Percentiles rank a stretch among this genome's conserved stretches.
Conservation (phyloP, 2,888 invertebrate genomes). For the Zelleria hepariella region DNA sequence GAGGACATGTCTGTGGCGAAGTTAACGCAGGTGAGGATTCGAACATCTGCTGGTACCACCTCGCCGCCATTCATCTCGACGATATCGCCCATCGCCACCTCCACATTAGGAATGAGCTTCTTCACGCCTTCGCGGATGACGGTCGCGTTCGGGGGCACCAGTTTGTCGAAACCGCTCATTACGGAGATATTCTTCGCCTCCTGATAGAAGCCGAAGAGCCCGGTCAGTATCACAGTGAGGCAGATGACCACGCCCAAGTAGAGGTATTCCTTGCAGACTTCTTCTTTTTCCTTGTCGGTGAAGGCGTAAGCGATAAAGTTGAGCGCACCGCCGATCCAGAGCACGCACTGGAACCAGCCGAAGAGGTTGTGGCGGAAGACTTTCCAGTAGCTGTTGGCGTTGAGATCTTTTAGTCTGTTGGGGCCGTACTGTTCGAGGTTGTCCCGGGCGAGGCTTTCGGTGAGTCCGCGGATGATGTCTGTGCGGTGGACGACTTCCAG, state of each 20-base stretch:
- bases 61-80: conserved; percentile 87
- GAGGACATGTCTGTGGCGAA: conserved; percentile 72
- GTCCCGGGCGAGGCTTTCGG: conserved; percentile 62
- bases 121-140: conserved; percentile 78
- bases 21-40: conserved; percentile 70
- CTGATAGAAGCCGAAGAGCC: conserved; percentile 71
- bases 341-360: conserved; percentile 79
- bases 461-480: conserved; percentile 63
- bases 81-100: conserved; percentile 85
- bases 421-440: conserved; percentile 70
- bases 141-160: conserved; percentile 80
- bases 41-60: conserved; percentile 88
- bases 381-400: conserved; percentile 73
- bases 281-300: conserved; percentile 25
- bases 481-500: conserved; percentile 58
- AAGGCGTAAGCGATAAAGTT: conserved; percentile 73
- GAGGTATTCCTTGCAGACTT: conserved; percentile 46
- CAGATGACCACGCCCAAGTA: conserved; percentile 54
- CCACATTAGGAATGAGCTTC: conserved; percentile 71
- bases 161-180: conserved; percentile 88
- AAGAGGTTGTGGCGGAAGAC: conserved; percentile 77
- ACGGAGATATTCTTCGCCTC: conserved; percentile 79
- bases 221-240: conserved; percentile 57
- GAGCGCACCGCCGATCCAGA: conserved; percentile 77
- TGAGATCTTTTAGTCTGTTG: conserved; percentile 73